These are phyloP conservation scores for Neodon shergylaensis DNA, from an alignment of 2,113 vertebrate species.

Conservation along the genomic window DNA sequence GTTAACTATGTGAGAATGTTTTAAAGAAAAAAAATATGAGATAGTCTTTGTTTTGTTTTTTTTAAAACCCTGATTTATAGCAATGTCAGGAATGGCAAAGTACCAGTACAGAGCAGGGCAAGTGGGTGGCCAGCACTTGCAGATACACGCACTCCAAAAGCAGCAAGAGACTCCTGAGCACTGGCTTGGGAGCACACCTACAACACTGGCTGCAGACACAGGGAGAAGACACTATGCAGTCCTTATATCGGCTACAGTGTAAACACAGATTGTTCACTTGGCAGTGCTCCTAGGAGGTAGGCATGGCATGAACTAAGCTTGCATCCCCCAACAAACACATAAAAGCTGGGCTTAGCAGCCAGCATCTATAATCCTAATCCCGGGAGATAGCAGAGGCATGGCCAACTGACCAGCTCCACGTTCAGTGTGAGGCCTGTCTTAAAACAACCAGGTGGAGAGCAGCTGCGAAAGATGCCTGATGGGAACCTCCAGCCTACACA, in stretches of 20 bases:
- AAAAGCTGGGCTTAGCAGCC: no score
- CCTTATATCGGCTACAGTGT: accelerated
- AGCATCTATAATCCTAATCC: not conserved
- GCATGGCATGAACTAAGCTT: no score
- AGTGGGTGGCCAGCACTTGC: no score
- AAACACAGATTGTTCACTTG: accelerated
- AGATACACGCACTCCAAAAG: not conserved
- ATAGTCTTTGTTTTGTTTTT: not conserved
- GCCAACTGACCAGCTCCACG: not conserved
- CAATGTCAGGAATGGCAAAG: no score
- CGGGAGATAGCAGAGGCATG: not conserved
- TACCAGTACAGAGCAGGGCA: not conserved
- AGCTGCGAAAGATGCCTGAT: not conserved
- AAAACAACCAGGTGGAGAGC: not conserved
- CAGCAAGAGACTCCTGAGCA: not conserved
- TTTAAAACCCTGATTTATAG: not conserved
- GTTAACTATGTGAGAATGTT: not conserved
- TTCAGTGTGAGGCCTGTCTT: not conserved
- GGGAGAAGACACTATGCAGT: accelerated
- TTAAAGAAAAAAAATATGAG: not conserved
- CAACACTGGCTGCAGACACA: accelerated
- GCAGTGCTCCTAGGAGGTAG: accelerated
- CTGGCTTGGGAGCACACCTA: accelerated
- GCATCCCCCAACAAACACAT: not conserved
- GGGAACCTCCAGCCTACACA: not conserved